Percentiles rank a stretch among this genome's conserved stretches.
These are phyloP conservation scores for Gymnoscopelus microlampas DNA, from an alignment of 2,797 vertebrate species.

Conservation along the genomic window DNA sequence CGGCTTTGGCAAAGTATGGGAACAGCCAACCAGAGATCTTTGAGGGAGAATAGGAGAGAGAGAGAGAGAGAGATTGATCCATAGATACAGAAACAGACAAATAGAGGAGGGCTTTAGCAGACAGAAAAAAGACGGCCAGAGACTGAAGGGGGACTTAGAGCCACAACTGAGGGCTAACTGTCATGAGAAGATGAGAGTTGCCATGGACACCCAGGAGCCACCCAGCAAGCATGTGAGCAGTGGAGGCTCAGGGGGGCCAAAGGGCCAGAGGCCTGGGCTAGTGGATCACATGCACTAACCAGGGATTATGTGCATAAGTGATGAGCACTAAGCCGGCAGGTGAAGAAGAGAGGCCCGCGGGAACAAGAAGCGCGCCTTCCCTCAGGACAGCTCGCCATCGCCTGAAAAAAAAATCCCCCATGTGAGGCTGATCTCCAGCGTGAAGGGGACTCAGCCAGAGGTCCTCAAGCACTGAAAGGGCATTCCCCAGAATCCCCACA, in stretches of 20 bases:
- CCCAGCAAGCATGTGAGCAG: constrained; percentile 73
- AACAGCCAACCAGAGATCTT: constrained; percentile 35
- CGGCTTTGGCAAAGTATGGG: constrained; percentile 46
- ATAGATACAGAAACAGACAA: constrained; percentile 48
- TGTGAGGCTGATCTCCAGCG: constrained; percentile 79
- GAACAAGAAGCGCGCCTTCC: constrained; percentile 70
- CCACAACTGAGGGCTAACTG: constrained; percentile 77
- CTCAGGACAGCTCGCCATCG: constrained; percentile 64
- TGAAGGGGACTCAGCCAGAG: constrained; percentile 81
- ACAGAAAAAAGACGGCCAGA: constrained; percentile 70
- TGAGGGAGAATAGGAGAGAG: constrained; percentile 40
- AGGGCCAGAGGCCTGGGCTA: constrained; percentile 72
- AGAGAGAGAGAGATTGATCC: constrained; percentile 46
- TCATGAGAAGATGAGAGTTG: constrained; percentile 81
- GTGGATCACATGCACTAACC: constrained; percentile 82
- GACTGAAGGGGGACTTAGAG: constrained; percentile 72
- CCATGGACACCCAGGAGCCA: constrained; percentile 77
- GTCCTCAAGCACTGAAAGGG: constrained; percentile 84
- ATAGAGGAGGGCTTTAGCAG: constrained; percentile 69
- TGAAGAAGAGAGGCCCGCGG: constrained; percentile 81
- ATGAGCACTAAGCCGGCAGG: constrained; percentile 92
- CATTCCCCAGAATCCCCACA: constrained; percentile 63
- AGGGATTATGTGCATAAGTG: constrained; percentile 95
- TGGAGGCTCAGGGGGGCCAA: constrained; percentile 63
- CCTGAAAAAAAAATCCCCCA: constrained; percentile 64